Evolutionary conservation across 2,113 vertebrate genomes (phyloP), one percentile per base, ranked within the genome.

Genomic region (Pachypanchax playfairii): DNA sequence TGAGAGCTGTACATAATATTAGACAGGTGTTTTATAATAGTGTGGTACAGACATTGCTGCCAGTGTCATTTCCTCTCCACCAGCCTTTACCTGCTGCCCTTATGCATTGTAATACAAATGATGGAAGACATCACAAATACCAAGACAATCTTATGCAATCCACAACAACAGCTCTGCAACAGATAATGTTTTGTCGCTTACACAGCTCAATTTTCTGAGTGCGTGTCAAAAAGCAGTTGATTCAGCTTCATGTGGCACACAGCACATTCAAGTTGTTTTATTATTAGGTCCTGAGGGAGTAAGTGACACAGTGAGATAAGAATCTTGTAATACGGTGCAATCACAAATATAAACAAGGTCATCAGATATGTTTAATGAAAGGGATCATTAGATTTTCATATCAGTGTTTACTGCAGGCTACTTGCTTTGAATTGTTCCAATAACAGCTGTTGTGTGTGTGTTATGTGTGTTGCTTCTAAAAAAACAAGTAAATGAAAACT

Each of bases 191-290:
- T 51, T 11, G 48, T 20, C 18, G 24, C 41, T 44, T 22, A 20
- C 24, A 21, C 24, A 11, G 48, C 41, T 29, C 33, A 22, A 35
- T 26, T 42, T 47, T 59, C 6, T 21, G 18, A 44, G 52, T 2
- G 14, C 7, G 21, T 9, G 17, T 50, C 28, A 36, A 39, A 59
- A 67, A 65, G 6, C 44, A 49, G 67, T 36, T 42, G 61, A 70
- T 59, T 81, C 65, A 54, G 65, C 43, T 20, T 39, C 21, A 21
- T 7, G 17, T 29, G 46, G 22, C 14, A 3, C 18, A 57, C 15
- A 24, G n/a, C n/a, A 44, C 55, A 21, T 26, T 4, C 1, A 31
- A 52, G 54, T 4, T 12, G n/a, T n/a, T 48, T 60, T 24, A 4
- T 59, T 48, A 47, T 21, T 43, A n/a, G 26, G 21, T 33, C 24